Conservation (phyloP, 1,140 invertebrate species). For the Caenorhabditis briggsae region DNA sequence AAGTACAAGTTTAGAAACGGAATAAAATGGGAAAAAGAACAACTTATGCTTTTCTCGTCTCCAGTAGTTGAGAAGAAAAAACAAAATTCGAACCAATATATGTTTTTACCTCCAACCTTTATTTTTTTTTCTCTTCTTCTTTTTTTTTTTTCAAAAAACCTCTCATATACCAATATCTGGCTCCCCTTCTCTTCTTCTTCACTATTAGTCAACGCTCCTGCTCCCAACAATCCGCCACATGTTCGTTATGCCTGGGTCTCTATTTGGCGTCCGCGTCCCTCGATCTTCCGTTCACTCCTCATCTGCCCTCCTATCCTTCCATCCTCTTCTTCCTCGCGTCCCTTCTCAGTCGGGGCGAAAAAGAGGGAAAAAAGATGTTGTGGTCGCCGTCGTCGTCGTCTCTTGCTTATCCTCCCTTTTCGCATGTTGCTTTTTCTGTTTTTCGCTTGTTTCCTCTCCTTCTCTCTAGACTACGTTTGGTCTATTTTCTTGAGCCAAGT, state of each 20-base stretch:
- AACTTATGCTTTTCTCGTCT: no score
- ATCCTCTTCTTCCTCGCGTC: slow-evolving; percentile 29
- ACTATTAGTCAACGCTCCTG: slow-evolving; percentile 13
- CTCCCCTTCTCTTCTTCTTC: not conserved
- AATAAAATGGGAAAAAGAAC: not conserved
- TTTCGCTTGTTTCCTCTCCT: not conserved
- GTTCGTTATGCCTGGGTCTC: slow-evolving; percentile 26
- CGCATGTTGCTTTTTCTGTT: slow-evolving; percentile 48
- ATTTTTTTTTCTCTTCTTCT: not conserved
- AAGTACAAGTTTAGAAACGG: slow-evolving; percentile 19
- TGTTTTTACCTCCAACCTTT: not conserved
- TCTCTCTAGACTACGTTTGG: not conserved
- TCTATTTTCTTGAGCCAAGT: no score
- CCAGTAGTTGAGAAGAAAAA: no score
- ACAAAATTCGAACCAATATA: not conserved
- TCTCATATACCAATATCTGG: slow-evolving; percentile 4
- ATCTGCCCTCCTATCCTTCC: not conserved
- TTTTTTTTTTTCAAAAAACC: slow-evolving; percentile 29
- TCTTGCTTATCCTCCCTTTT: slow-evolving; percentile 30
- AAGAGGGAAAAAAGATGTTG: slow-evolving; percentile 51
- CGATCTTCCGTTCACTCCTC: no score
- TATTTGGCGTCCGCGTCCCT: slow-evolving; percentile 40
- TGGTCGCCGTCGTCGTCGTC: slow-evolving; percentile 14
- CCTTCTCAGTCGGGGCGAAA: slow-evolving; percentile 14
- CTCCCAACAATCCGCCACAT: slow-evolving; percentile 27